Evolutionary conservation across 2,888 invertebrate genomes (phyloP), one percentile per base, ranked within the genome.

Genomic region (Pinctada fucata): DNA sequence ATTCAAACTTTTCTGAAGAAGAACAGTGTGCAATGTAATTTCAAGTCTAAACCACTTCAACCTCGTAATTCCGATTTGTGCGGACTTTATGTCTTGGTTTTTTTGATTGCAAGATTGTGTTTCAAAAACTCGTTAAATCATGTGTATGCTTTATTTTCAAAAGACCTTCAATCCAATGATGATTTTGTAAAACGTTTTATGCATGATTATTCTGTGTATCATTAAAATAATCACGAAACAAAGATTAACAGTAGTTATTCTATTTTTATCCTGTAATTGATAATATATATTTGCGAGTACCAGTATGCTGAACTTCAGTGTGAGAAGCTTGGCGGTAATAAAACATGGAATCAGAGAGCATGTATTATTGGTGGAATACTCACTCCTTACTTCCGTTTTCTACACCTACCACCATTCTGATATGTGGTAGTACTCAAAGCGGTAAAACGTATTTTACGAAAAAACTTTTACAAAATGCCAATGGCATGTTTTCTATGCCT

Each of bases 131-230:
- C 67, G 3, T 67, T 75, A 45, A 51, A 75, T 48, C 16, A 6
- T 75, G 47, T 66, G 51, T 66, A 50, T 74, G 6, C 31, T 74
- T 74, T 49, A 51, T 73, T 48, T 31, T 74, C 48, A 6, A 49
- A 65, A 66, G 74, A 74, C 66, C n/a, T 67, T n/a, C 31, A 48
- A 65, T 64, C 66, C 13, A 75, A 75, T 49, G 74, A 75, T 45
- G 31, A 31, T 31, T 31, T 31, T 31, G 31, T 31, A 31, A 31
- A 31, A 31, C 31, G 31, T 1, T 31, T 31, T 31, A 31, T 31
- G 31, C 31, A 31, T 31, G 31, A 31, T 1, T 31, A 31, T 31
- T 31, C 31, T 67, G 13, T 67, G 67, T 67, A 67, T 67, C 67
- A 67, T 16, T 67, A 67, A 67, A 67, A 66, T 16, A 67, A 67